Conservation (phyloP, 2,113 vertebrate species). For the Neodontobutis hainanensis region DNA sequence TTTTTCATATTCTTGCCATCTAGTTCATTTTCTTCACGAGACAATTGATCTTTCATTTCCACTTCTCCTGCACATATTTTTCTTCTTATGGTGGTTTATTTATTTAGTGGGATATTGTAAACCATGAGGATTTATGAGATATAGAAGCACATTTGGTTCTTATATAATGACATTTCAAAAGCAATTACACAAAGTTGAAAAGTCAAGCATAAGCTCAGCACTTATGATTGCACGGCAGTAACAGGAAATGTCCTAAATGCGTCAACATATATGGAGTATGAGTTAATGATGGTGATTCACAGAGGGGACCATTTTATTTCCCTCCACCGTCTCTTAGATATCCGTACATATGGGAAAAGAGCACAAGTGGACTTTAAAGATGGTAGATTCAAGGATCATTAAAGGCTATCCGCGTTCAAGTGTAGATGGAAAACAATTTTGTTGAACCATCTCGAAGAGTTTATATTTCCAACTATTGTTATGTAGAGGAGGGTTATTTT, state of each 20-base stretch:
- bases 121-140: neutral
- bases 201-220: neutral
- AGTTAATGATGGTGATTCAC: constrained; percentile 19
- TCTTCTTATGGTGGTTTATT: neutral
- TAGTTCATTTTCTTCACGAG: constrained; percentile 4
- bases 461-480: neutral
- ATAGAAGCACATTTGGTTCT: neutral
- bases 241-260: neutral
- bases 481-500: too few species aligned
- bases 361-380: neutral
- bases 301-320: constrained; percentile 9
- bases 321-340: neutral
- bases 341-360: neutral
- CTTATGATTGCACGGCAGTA: neutral
- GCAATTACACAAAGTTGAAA: neutral
- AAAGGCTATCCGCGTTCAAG: neutral
- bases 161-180: neutral
- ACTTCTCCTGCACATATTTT: neutral
- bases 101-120: neutral
- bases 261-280: constrained; percentile 5
- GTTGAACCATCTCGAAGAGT: neutral
- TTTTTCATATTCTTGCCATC: constrained; percentile 9
- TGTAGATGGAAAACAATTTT: neutral
- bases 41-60: constrained; percentile 9
- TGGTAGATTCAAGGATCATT: constrained; percentile 1